Conservation (phyloP, 2,888 invertebrate species). For the Melolontha melolontha region DNA sequence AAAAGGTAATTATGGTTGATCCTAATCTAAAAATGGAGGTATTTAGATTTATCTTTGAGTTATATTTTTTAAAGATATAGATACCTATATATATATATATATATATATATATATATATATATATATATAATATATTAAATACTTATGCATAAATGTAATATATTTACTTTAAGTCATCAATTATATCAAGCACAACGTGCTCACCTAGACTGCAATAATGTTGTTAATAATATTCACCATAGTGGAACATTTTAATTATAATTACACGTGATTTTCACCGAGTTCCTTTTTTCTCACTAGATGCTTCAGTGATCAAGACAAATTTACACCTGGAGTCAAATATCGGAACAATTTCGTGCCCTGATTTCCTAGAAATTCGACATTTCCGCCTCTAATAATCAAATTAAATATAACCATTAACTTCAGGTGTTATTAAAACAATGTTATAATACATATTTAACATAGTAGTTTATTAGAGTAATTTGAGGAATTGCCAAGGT, state of each 20-base stretch:
- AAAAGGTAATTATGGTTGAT: background rate
- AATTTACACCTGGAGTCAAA: constrained; percentile 30
- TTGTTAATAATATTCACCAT: constrained; percentile 46
- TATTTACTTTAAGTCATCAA: no score
- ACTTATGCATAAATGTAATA: no score
- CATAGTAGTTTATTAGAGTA: no score
- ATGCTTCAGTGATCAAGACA: constrained; percentile 40
- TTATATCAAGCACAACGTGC: constrained; percentile 30
- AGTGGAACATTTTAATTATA: constrained; percentile 49
- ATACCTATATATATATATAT: constrained; percentile 7
- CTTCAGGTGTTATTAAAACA: background rate
- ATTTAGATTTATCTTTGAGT: background rate
- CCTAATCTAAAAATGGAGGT: background rate
- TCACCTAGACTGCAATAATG: constrained; percentile 36
- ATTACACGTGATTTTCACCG: constrained; percentile 45
- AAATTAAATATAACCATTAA: background rate
- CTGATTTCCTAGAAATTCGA: background rate
- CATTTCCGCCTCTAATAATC: constrained; percentile 1
- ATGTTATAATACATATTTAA: no score
- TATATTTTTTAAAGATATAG: constrained; percentile 6
- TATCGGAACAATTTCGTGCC: constrained; percentile 28
- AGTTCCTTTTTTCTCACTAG: constrained; percentile 8
- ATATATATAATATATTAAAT: no score
- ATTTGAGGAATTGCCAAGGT: no score
- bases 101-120: no score